phyloP scores from a whole-genome alignment of 1,140 invertebrate species.

The Brachionus sp. region DNA sequence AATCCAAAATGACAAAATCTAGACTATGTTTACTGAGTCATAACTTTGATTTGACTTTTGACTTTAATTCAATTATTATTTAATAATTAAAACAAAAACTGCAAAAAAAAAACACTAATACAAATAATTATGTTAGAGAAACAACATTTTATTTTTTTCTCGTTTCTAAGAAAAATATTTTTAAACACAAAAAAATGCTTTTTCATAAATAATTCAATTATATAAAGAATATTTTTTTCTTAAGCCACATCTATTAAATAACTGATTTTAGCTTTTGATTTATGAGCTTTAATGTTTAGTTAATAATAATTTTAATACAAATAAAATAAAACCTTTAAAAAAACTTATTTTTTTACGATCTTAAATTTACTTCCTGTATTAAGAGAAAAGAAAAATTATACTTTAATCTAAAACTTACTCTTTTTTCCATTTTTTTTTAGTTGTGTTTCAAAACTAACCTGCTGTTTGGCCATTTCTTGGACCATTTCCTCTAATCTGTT shows the following conservation, averaged over 20 bases:
- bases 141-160: too few species aligned
- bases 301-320: not conserved
- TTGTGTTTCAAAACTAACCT: slow-evolving; percentile 77
- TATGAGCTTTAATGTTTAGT: not conserved
- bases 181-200: too few species aligned
- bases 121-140: too few species aligned
- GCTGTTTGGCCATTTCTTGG: slow-evolving; percentile 90
- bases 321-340: not conserved
- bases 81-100: too few species aligned
- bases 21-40: too few species aligned
- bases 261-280: not conserved
- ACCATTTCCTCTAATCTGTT: slow-evolving; percentile 84
- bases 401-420: not conserved
- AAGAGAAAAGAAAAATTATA: not conserved
- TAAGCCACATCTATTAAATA: not conserved
- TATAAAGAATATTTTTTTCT: too few species aligned
- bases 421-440: slow-evolving; percentile 9
- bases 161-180: too few species aligned
- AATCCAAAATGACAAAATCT: not conserved
- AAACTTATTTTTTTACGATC: not conserved
- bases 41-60: too few species aligned
- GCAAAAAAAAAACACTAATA: too few species aligned
- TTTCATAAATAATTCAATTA: too few species aligned
- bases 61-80: too few species aligned
- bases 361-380: slow-evolving; percentile 36